Evolutionary conservation across 2,113 vertebrate species (phyloP), one percentile per base, ranked within the genome.

Genomic region (Melanotaenia duboulayi): DNA sequence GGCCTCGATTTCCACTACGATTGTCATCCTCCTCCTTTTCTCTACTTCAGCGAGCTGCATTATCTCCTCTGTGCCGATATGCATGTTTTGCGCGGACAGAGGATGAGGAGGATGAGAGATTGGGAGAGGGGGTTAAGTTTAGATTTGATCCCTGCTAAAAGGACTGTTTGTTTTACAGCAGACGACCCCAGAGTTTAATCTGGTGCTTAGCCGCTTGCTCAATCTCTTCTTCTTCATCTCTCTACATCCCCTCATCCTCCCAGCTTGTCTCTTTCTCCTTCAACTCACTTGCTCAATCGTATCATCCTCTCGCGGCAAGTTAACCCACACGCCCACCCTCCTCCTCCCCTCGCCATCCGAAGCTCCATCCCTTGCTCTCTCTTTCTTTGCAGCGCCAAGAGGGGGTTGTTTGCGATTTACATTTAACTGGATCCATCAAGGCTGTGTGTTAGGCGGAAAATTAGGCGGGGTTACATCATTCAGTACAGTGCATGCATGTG

Each of bases 141-240:
- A 88, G 88, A 91, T 92, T 89, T 90, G 79, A 81, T 84, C 82
- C 81, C 44, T 25, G 67, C 84, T 91, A 87, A 93, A 94, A 93
- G 85, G 74, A 84, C 86, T 92, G 92, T 92, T 93, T 94, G 91
- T 93, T 93, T 94, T 91, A 88, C 88, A 90, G 91, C 87, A 90
- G 92, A 90, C 68, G 77, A 84, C 82, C 87, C 69, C 55, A 46
- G 89, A 85, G 82, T 86, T 85, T 93, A 88, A 93, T 92, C 91
- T 90, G 88, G 25, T 74, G 79, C 87, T 94, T 88, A 88, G 83
- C 83, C 35, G 55, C 74, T 66, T 60, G 80, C 83, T 92, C 89
- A 85, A 39, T 76, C 84, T 90, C 85, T 67, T 69, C 80, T 74
- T 73, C 80, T 81, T 68, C 87, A 50, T 80, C 71, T 75, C 69